Percentiles rank a stretch among this genome's conserved stretches.
Evolutionary conservation across 2,888 invertebrate species (phyloP).

Genomic region (Philopedon plagiatum): DNA sequence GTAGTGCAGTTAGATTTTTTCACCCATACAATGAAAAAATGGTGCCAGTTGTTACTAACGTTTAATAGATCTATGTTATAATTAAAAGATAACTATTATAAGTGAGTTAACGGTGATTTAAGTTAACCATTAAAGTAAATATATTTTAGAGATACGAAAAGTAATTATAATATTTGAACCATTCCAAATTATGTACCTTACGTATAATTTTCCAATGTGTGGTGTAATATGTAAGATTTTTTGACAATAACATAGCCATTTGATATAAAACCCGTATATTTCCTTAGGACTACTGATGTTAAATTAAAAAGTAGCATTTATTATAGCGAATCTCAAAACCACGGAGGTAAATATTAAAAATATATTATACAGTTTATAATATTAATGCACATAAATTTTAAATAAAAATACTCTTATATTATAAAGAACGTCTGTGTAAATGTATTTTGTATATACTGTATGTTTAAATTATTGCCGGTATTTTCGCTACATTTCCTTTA

Average conservation of each 20-base stretch:
- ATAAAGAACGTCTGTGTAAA: conserved; percentile 64
- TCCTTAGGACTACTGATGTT: conserved; percentile 67
- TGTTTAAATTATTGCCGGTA: conserved; percentile 17
- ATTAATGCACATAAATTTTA: conserved; percentile 66
- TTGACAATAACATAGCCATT: conserved; percentile 70
- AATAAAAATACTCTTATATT: conserved; percentile 46
- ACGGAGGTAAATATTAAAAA: conserved; percentile 60
- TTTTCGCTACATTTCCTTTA: conserved; percentile 12
- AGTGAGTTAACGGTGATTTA: conserved; percentile 65
- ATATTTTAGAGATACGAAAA: conserved; percentile 46
- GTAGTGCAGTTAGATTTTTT: conserved; percentile 65
- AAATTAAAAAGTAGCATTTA: conserved; percentile 68
- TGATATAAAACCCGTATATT: conserved; percentile 66
- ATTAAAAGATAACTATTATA: conserved; percentile 58
- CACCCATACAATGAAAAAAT: conserved; percentile 70
- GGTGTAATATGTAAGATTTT: conserved; percentile 65
- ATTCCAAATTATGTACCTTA: conserved; percentile 70
- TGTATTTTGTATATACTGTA: conserved; percentile 56
- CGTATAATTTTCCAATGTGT: conserved; percentile 67
- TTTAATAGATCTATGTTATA: conserved; percentile 66
- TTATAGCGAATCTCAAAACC: conserved; percentile 65
- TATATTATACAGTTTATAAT: conserved; percentile 65
- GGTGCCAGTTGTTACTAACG: conserved; percentile 68
- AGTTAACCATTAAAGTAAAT: conserved; percentile 51
- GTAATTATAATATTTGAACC: conserved; percentile 58